These are phyloP conservation scores for Neostethus bicornis DNA, from an alignment of 2,797 vertebrate species.

Conservation along the genomic window DNA sequence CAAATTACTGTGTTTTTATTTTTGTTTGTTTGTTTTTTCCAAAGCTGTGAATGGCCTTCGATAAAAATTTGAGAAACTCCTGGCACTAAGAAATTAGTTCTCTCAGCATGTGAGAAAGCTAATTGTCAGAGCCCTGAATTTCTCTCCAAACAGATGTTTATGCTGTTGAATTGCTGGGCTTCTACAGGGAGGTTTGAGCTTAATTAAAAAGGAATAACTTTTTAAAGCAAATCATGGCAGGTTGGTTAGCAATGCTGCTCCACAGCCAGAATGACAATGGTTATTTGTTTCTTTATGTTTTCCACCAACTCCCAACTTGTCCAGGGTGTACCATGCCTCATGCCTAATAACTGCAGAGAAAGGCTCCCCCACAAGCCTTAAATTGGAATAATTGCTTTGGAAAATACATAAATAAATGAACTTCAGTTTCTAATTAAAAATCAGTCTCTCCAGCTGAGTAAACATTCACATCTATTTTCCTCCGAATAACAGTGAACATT, in stretches of 20 bases:
- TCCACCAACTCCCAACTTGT: too few relatives aligned
- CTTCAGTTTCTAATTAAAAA: not conserved
- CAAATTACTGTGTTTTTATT: not conserved
- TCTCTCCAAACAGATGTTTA: constrained; percentile 7
- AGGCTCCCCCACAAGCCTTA: too few relatives aligned
- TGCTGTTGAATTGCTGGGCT: not conserved
- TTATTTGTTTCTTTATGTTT: too few relatives aligned
- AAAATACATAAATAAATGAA: not conserved
- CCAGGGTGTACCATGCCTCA: too few relatives aligned
- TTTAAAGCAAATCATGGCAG: not conserved
- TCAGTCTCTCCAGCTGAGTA: not conserved
- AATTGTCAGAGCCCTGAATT: constrained; percentile 7
- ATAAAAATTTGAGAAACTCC: constrained; percentile 1
- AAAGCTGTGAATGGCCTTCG: constrained; percentile 2
- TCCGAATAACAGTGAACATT: too few relatives aligned
- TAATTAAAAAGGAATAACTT: constrained; percentile 17
- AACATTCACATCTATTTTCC: not conserved
- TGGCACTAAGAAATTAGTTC: not conserved
- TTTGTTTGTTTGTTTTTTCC: constrained; percentile 5
- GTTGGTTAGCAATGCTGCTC: not conserved
- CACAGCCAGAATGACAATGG: too few relatives aligned
- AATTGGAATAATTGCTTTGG: too few relatives aligned
- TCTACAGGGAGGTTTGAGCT: constrained; percentile 10
- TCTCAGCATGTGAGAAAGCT: constrained; percentile 13
- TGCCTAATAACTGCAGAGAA: too few relatives aligned